Base-by-base conservation (phyloP, 2,113 vertebrate species). In the Sarotherodon lohbergeri region DNA sequence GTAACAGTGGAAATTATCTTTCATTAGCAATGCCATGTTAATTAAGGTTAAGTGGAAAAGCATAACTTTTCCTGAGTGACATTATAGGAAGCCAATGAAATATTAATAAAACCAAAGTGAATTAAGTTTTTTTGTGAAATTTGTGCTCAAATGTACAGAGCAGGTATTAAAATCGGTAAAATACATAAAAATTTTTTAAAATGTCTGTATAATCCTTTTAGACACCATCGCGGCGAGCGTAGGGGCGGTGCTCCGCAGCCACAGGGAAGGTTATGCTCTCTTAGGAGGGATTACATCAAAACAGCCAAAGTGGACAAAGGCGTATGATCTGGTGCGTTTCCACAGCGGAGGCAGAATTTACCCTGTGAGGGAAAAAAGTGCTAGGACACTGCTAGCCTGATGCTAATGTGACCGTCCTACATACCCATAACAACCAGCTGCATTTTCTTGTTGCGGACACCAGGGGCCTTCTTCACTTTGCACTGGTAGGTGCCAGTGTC, bases 391-490 rank as follows among this genome's bases (percentile, higher is more conserved):
- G 24, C 41, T 57, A 24, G 36, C 73, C 17, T 7, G 41, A 82
- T 41, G 50, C 55, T 43, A 32, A 19, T 22, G 9, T 10, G 9
- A 34, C 27, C 17, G 13, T 24, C 84, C 7, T 68, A 93, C 95
- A 95, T 96, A 99, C 99, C 97, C 95, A 98, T 97, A 90, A 99
- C 99, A 4, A 91, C 96, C 41, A 99, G 96, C n/a, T 95, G 94
- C 82, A 98, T 94, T 93, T 98, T 98, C 89, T 87, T 96, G 95
- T 96, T 98, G 68, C 94, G 88, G 81, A 98, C 95, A 24, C 98
- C 98, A 1, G 99, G 99, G 73, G 96, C 97, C 91, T 99, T 99
- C 92, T 99, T 99, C 90, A 99, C 98, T 94, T 98, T 99, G 93
- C 98, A 99, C 87, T 98, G 98, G 66, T 99, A 99, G 0, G 96